A percentile compares a stretch with the other conserved stretches of the same genome.
Conservation (phyloP, 2,888 invertebrate genomes). For the Liodrosophila aerea region DNA sequence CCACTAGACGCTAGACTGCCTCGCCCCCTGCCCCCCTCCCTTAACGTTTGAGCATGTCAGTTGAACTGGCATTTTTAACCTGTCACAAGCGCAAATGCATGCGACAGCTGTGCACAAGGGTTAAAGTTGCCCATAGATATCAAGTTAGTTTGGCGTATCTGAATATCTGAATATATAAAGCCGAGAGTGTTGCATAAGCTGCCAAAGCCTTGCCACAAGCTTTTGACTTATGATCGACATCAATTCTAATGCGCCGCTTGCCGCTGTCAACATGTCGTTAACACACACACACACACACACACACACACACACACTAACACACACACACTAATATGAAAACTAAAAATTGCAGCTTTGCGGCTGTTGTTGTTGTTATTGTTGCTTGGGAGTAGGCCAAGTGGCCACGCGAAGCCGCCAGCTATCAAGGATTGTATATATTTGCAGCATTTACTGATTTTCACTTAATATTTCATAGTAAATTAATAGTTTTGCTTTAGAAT, state of each 20-base stretch:
- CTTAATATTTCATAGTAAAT: too few species aligned
- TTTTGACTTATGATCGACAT: slow-evolving; percentile 77
- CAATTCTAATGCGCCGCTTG: slow-evolving; percentile 74
- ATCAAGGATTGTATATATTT: slow-evolving; percentile 7
- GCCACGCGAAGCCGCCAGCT: slow-evolving; percentile 36
- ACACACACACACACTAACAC: slow-evolving; percentile 10
- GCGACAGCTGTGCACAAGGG: slow-evolving; percentile 53
- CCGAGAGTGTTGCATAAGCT: slow-evolving; percentile 54
- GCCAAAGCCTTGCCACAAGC: slow-evolving; percentile 65
- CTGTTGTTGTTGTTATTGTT: slow-evolving; percentile 12
- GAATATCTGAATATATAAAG: slow-evolving; percentile 2
- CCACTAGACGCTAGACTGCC: slow-evolving; percentile 14
- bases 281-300: slow-evolving; percentile 25
- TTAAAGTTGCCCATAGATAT: slow-evolving; percentile 51
- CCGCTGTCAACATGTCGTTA: slow-evolving; percentile 78
- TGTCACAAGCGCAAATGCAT: slow-evolving; percentile 41
- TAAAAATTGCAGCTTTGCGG: slow-evolving; percentile 1
- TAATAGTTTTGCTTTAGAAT: too few species aligned
- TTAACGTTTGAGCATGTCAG: background rate
- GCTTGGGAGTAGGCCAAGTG: slow-evolving; percentile 39
- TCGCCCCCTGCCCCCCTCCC: background rate
- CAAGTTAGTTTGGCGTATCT: slow-evolving; percentile 4
- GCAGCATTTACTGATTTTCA: too few species aligned
- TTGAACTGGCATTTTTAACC: slow-evolving; percentile 42
- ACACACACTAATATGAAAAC: too few species aligned